Base-by-base conservation (phyloP, 2,888 invertebrate species). In the Sylvicola cinctus region DNA sequence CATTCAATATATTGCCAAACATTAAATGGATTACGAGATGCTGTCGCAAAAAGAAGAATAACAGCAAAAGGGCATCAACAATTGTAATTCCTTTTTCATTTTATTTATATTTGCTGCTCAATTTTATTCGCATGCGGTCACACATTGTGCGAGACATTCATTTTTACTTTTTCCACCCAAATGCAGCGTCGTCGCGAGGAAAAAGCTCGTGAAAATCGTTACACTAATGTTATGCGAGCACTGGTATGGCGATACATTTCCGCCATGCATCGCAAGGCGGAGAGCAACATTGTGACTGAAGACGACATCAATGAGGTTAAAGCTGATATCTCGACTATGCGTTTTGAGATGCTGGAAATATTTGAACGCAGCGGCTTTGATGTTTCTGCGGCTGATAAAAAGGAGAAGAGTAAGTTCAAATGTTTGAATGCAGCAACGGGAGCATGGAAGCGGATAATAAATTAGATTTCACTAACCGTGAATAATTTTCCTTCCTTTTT, bases 231-330 rank as follows among this genome's bases (percentile, higher is more conserved):
- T 2, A 90, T 90, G 76, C 66, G 81, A 16, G 81, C 90, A 2
- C 57, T 93, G 13, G 83, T 91, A 16, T 91, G 90, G 79, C 69
- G 93, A 0, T 91, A 91, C 57, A 75, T 93, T 7, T 80, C 85
- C 7, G 72, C 78, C 11, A 81, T 79, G 64, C 88, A 91, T 49
- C 68, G 81, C 29, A 74, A 74, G 50, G 70, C 72, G 49, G 84
- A 87, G 44, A 77, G 81, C 44, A 79, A 78, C 33, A 69, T 76
- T 0, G 88, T 93, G 0, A 88, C 87, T 0, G 93, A 93, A 53
- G 93, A 95, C 45, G 81, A 87, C 48, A 68, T 95, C 39, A 91
- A 90, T 47, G 93, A 93, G 58, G 71, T 95, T 20, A 93, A 93
- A 55, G 80, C 81, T 45, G 93, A 93, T 46, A 79, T 95, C 29